Base-by-base conservation (phyloP, 2,113 vertebrate species). In the Corythaixoides concolor region DNA sequence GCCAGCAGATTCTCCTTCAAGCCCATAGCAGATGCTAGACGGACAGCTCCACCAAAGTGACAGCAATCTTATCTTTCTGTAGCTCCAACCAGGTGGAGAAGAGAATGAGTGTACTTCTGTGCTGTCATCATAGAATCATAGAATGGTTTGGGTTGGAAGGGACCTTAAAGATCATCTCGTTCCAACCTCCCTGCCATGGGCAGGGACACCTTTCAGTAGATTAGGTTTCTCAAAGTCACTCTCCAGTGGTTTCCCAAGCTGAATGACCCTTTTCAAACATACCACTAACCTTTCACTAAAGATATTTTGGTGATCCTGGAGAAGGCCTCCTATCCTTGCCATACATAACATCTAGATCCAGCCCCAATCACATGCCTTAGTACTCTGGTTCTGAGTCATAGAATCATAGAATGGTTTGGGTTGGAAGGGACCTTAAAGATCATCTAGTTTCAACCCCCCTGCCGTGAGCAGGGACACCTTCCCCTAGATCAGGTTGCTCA, bases 21-120 rank as follows among this genome's bases (percentile, higher is more conserved):
- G 72, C 63, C 76, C 2, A 0, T 23, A 41, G 23, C 9, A 22
- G 60, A 30, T 49, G 45, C 32, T 64, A 33, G 55, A 16, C 3
- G 3, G 27, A 69, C 74, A 79, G 58, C 19, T 64, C 35, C 56
- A 43, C 60, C 58, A 14, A 91, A 74, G 12, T 16, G 47, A n/a
- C 8, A 55, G 39, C 0, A 1, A 3, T 27, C 6, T 82, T 75
- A 33, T 41, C n/a, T 77, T 78, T 74, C 52, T 0, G 0, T 21
- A 68, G 56, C 33, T 68, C 45, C n/a, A 64, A 2, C 24, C 10
- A 20, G 21, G 41, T 27, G 62, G 78, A 76, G 35, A 83, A 83
- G 45, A 73, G 26, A 76, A 69, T 21, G 13, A 64, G 4, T 20
- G 23, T 63, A n/a, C 11, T 88, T 60, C 35, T 58, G 79, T 39